Percentiles rank a stretch among this genome's conserved stretches.
These are phyloP conservation scores for Cyclargus thomasi DNA, from an alignment of 1,140 invertebrate genomes.

Conservation along the genomic window DNA sequence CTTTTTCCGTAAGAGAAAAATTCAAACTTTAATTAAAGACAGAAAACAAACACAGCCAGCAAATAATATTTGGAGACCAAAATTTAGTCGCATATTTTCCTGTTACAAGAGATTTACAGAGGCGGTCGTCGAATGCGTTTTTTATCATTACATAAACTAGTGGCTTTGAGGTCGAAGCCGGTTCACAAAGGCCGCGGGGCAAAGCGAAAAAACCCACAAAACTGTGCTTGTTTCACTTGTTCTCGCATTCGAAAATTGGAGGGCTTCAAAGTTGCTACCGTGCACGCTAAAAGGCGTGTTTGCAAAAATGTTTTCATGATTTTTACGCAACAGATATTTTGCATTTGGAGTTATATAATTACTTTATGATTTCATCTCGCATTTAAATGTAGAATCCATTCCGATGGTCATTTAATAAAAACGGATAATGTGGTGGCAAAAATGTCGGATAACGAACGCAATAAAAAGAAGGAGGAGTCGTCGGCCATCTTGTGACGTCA, in stretches of 20 bases:
- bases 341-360: not conserved
- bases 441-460: too few species aligned
- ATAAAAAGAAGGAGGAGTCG: not conserved
- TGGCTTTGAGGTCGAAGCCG: slow-evolving; percentile 22
- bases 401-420: too few species aligned
- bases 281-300: slow-evolving; percentile 7
- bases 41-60: not conserved
- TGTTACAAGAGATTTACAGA: slow-evolving; percentile 18
- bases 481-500: slow-evolving; percentile 16
- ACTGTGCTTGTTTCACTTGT: slow-evolving; percentile 21
- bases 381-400: too few species aligned
- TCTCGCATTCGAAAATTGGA: slow-evolving; percentile 18
- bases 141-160: slow-evolving; percentile 25
- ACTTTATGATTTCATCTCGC: too few species aligned
- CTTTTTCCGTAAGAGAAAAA: not conserved
- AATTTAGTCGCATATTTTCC: slow-evolving; percentile 6
- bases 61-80: not conserved
- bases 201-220: slow-evolving; percentile 24
- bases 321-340: not conserved
- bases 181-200: slow-evolving; percentile 24
- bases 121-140: slow-evolving; percentile 21
- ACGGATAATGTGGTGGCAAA: too few species aligned
- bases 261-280: slow-evolving; percentile 16
- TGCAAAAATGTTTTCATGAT: not conserved
- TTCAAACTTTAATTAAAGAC: not conserved